A percentile compares a stretch with the other conserved stretches of the same genome.
phyloP scores from a whole-genome alignment of 1,140 invertebrate genomes.

The Armadillidium nasatum region DNA sequence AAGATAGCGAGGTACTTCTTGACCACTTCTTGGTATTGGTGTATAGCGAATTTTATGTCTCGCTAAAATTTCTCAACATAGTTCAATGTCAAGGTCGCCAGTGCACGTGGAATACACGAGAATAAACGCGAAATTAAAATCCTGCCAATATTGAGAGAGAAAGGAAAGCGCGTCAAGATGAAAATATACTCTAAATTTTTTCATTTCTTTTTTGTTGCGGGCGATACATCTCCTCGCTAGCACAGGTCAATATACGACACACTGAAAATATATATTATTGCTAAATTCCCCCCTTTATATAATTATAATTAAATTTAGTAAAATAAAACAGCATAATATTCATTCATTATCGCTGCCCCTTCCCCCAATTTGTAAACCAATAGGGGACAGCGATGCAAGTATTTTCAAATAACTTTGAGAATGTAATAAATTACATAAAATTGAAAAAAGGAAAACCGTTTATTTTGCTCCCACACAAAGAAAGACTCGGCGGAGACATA shows the following conservation, averaged over 20 bases:
- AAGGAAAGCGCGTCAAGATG: no score
- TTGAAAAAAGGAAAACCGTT: background rate
- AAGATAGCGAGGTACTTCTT: no score
- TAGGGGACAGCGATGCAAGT: background rate
- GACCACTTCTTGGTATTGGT: background rate
- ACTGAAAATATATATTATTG: background rate
- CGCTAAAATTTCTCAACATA: slow-evolving; percentile 1
- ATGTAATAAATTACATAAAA: slow-evolving; percentile 3
- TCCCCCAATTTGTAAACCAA: background rate
- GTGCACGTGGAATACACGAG: slow-evolving; percentile 4
- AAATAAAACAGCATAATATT: no score
- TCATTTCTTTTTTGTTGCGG: background rate
- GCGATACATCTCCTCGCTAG: background rate
- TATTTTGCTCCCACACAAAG: background rate
- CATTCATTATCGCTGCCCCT: background rate
- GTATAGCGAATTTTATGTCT: background rate
- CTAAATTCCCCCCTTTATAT: no score
- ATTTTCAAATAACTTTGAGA: slow-evolving; percentile 4
- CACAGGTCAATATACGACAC: slow-evolving; percentile 2
- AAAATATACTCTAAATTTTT: background rate
- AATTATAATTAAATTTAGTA: no score
- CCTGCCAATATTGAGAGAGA: background rate
- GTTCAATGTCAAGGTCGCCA: slow-evolving; percentile 3
- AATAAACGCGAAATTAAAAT: slow-evolving; percentile 9
- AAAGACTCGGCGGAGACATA: slow-evolving; percentile 7